Evolutionary conservation across 2,113 vertebrate genomes (phyloP).

Genomic region (Serinus canaria): DNA sequence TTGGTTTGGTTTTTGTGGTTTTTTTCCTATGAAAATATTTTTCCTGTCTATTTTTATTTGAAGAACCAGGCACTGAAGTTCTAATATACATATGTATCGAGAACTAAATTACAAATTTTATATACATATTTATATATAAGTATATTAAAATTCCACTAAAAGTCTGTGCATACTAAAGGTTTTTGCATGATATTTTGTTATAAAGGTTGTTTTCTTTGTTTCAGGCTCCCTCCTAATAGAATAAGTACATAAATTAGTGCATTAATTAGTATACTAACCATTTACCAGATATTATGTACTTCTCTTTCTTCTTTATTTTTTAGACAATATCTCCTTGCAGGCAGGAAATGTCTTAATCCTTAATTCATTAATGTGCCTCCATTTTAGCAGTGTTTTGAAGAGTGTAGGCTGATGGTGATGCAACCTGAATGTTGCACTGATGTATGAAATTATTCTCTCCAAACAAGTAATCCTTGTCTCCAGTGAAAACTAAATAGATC

Average conservation of each 20-base stretch:
- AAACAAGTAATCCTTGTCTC: neutral
- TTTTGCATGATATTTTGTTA: neutral
- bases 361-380: neutral
- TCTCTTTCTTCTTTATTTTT: neutral
- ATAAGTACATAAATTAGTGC: neutral
- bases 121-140: neutral
- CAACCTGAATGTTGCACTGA: fast-evolving
- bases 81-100: neutral
- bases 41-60: neutral
- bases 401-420: neutral
- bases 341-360: neutral
- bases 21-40: neutral
- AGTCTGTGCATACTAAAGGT: neutral
- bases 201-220: neutral
- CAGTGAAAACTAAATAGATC: neutral
- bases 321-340: neutral
- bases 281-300: neutral
- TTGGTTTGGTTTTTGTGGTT: neutral
- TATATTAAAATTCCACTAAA: neutral
- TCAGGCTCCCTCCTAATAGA: neutral
- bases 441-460: neutral
- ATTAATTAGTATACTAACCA: neutral
- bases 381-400: neutral
- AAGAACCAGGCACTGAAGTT: neutral
- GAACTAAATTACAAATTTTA: neutral